Conservation (phyloP, 2,113 vertebrate genomes). For the Glareola pratincola region DNA sequence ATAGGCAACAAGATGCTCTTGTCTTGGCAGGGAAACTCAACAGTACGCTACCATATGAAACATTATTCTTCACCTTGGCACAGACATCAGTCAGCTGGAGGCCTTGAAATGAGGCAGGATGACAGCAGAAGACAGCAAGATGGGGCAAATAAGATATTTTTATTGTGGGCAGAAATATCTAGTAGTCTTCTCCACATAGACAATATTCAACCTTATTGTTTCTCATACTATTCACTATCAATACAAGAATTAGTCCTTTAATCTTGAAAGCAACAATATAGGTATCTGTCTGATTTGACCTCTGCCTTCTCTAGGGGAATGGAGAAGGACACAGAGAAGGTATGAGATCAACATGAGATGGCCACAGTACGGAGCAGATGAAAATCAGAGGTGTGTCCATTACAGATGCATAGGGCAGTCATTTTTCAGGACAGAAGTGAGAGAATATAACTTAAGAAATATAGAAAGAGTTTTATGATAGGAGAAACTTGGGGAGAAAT, state of each 20-base stretch:
- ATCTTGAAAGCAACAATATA: background rate
- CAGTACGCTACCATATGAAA: background rate
- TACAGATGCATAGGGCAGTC: background rate
- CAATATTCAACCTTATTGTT: background rate
- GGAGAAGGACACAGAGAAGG: background rate
- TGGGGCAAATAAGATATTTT: background rate
- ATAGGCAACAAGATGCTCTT: background rate
- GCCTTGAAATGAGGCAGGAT: background rate
- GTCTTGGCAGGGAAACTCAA: background rate
- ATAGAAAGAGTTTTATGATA: background rate
- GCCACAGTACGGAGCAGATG: background rate
- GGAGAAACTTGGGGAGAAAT: background rate
- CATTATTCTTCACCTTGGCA: background rate
- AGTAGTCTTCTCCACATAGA: background rate
- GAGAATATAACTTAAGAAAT: background rate
- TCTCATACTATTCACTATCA: background rate
- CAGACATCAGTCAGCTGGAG: background rate
- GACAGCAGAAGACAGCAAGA: background rate
- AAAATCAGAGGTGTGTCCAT: background rate
- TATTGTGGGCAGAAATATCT: background rate
- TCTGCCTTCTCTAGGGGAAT: background rate
- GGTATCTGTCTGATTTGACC: background rate
- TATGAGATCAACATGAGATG: background rate
- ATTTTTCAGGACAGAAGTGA: background rate
- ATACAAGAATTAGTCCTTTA: background rate